Evolutionary conservation across 2,888 invertebrate species (phyloP).

Genomic region (Microctonus hyperodae): DNA sequence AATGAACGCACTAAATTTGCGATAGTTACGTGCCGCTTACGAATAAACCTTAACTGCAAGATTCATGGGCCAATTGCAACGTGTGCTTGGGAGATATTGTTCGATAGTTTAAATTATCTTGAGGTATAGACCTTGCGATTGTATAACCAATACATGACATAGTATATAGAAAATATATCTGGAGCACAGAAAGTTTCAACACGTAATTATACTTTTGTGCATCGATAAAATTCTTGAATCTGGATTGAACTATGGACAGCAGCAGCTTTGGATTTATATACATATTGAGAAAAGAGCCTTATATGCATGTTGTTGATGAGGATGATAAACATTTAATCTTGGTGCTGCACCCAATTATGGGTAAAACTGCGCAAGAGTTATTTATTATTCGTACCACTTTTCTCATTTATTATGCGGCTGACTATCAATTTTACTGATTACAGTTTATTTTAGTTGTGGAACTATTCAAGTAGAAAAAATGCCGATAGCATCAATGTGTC

Average conservation of each 20-base stretch:
- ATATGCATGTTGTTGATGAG: constrained; percentile 19
- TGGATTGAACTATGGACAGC: constrained; percentile 32
- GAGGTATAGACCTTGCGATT: constrained; percentile 38
- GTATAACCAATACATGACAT: constrained; percentile 45
- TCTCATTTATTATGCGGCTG: neutral
- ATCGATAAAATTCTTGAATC: constrained; percentile 25
- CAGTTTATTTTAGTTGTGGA: neutral
- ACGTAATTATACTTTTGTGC: constrained; percentile 7
- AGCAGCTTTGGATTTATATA: constrained; percentile 9
- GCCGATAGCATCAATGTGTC: constrained; percentile 8
- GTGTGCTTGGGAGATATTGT: constrained; percentile 50
- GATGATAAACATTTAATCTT: constrained; percentile 33
- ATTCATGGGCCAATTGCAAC: constrained; percentile 54
- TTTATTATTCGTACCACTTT: neutral
- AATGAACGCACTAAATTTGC: constrained; percentile 53
- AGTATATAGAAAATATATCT: constrained; percentile 18
- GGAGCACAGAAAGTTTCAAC: neutral
- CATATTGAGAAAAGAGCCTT: constrained; percentile 27
- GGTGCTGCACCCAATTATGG: constrained; percentile 29
- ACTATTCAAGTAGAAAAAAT: neutral
- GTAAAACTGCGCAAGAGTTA: constrained; percentile 2
- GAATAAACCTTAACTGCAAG: constrained; percentile 50
- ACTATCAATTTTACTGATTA: constrained; percentile 16
- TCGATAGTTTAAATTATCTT: constrained; percentile 47
- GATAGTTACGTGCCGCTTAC: constrained; percentile 51